These are phyloP conservation scores for Riparia riparia DNA, from an alignment of 2,113 vertebrate species.

Conservation along the genomic window DNA sequence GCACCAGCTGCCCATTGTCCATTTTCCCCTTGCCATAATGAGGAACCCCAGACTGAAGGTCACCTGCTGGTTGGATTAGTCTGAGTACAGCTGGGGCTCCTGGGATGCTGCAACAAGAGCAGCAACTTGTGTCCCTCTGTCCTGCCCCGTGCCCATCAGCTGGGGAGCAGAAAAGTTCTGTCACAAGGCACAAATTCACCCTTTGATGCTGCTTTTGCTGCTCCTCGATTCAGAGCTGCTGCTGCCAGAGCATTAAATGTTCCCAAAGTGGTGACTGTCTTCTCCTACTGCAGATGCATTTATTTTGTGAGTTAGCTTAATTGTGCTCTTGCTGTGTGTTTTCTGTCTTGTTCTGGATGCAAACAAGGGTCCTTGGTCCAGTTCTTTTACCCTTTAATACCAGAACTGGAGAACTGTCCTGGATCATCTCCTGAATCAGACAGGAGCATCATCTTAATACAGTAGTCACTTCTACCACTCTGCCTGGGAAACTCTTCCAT, in stretches of 20 bases:
- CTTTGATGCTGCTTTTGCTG: not conserved
- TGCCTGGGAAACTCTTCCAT: not conserved
- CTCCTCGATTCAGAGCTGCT: not conserved
- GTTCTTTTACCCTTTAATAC: not conserved
- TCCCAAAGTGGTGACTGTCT: constrained; percentile 2
- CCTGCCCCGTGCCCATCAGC: not conserved
- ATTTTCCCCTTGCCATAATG: not conserved
- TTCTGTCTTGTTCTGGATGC: not conserved
- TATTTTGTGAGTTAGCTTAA: constrained; percentile 23
- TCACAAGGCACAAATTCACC: not conserved
- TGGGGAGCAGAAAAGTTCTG: not conserved
- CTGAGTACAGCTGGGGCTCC: not conserved
- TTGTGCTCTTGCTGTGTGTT: not conserved
- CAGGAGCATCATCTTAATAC: not conserved
- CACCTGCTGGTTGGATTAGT: not conserved
- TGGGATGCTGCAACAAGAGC: not conserved
- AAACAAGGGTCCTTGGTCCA: not conserved
- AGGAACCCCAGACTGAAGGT: constrained; percentile 4
- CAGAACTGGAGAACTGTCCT: not conserved
- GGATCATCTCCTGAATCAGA: not conserved
- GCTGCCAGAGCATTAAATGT: not conserved
- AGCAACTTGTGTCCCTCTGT: not conserved
- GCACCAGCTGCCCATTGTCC: not conserved
- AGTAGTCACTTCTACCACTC: not conserved
- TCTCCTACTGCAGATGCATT: constrained; percentile 29